Evolutionary conservation across 2,888 invertebrate species (phyloP).

Genomic region (Hyposoter didymator): DNA sequence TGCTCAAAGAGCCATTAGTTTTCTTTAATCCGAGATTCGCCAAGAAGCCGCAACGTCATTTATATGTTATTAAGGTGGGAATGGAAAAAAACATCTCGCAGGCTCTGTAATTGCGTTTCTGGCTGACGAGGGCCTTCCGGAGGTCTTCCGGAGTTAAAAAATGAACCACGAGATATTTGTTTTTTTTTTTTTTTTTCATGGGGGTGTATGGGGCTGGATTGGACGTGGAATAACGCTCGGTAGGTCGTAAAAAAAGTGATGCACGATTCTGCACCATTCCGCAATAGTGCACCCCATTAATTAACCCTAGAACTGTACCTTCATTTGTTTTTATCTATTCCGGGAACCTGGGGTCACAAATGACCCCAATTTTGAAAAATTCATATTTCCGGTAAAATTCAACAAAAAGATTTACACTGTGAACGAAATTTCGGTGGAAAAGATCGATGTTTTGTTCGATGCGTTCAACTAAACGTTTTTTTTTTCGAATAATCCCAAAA

Average conservation of each 20-base stretch:
- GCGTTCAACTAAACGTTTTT: too few species aligned
- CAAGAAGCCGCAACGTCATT: slow-evolving; percentile 65
- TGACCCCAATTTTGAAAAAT: too few species aligned
- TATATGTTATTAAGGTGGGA: slow-evolving; percentile 65
- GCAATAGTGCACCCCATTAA: not conserved
- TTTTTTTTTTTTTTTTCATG: not conserved
- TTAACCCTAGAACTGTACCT: too few species aligned
- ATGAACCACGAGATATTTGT: slow-evolving; percentile 1
- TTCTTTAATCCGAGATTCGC: slow-evolving; percentile 68
- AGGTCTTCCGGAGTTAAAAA: slow-evolving; percentile 11
- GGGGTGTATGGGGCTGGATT: not conserved
- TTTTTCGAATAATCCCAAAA: too few species aligned
- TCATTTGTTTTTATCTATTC: too few species aligned
- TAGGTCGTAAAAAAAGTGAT: not conserved
- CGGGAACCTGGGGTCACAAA: too few species aligned
- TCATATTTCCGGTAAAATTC: too few species aligned
- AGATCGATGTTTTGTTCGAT: too few species aligned
- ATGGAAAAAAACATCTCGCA: slow-evolving; percentile 1
- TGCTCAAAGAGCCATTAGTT: slow-evolving; percentile 68
- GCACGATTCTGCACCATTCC: not conserved
- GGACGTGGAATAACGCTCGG: slow-evolving; percentile 18
- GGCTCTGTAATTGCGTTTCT: slow-evolving; percentile 13
- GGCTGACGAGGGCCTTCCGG: not conserved
- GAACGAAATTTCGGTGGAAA: too few species aligned
- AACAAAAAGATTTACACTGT: too few species aligned